These are phyloP conservation scores for Pao palembangensis DNA, from an alignment of 2,113 vertebrate species.

Conservation along the genomic window DNA sequence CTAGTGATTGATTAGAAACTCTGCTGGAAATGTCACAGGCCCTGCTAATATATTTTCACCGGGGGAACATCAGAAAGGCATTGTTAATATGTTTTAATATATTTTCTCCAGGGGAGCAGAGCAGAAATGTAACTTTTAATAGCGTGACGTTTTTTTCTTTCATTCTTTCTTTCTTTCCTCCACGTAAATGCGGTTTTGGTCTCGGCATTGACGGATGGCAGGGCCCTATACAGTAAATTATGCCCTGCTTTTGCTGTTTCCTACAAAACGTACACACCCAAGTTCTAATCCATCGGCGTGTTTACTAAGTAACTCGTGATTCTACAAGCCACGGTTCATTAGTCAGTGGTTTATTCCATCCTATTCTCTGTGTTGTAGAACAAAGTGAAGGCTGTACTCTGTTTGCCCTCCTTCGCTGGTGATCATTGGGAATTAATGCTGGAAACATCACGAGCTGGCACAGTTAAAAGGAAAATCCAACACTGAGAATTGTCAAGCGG, in stretches of 20 bases:
- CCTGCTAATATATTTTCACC: conserved; percentile 67
- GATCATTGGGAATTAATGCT: conserved; percentile 49
- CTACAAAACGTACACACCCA: conserved; percentile 11
- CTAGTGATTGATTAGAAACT: conserved; percentile 71
- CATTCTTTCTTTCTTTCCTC: background rate
- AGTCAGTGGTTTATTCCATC: conserved; percentile 25
- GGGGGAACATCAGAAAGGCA: conserved; percentile 54
- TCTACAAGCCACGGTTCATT: conserved; percentile 32
- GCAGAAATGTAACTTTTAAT: conserved; percentile 35
- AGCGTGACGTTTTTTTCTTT: conserved; percentile 3
- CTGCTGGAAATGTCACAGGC: conserved; percentile 70
- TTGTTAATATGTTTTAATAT: conserved; percentile 61
- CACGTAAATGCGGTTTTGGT: conserved; percentile 8
- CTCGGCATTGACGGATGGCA: background rate
- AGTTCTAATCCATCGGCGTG: conserved; percentile 18
- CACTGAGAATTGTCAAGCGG: conserved; percentile 33
- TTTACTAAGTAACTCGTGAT: conserved; percentile 24
- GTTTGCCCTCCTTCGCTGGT: conserved; percentile 42
- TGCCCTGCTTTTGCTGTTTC: conserved; percentile 12
- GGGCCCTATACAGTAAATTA: background rate
- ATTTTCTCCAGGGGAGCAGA: conserved; percentile 38
- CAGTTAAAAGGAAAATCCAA: conserved; percentile 35
- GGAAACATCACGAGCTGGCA: conserved; percentile 39
- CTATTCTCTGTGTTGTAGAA: conserved; percentile 38
- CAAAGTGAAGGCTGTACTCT: conserved; percentile 46